A percentile compares a stretch with the other conserved stretches of the same genome.
Conservation (phyloP, 1,140 invertebrate species). For the Xylocopa sonorina region DNA sequence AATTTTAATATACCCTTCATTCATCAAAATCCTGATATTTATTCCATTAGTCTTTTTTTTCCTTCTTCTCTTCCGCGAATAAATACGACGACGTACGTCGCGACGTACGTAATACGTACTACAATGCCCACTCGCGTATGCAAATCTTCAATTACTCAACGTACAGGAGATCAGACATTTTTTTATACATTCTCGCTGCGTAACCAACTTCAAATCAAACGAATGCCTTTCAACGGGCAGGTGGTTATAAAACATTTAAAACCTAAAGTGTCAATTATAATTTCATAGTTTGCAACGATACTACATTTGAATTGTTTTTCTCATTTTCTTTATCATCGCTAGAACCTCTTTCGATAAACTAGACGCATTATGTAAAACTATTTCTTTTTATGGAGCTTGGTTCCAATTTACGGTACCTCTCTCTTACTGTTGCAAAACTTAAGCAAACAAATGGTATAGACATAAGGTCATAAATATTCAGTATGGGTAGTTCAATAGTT, state of each 20-base stretch:
- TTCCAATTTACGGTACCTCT: too few relatives aligned
- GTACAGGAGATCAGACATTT: background rate
- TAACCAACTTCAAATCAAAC: background rate
- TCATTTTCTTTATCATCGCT: too few relatives aligned
- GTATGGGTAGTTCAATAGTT: too few relatives aligned
- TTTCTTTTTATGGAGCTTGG: too few relatives aligned
- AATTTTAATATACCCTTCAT: slow-evolving; percentile 15
- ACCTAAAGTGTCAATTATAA: background rate
- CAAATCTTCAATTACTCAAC: slow-evolving; percentile 6
- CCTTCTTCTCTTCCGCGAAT: background rate
- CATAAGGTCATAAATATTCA: too few relatives aligned
- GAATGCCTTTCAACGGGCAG: background rate
- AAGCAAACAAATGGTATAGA: too few relatives aligned
- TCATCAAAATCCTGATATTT: slow-evolving; percentile 1
- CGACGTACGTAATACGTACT: background rate
- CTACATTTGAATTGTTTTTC: too few relatives aligned
- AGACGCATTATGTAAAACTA: too few relatives aligned
- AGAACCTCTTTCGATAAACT: too few relatives aligned
- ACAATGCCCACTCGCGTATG: background rate
- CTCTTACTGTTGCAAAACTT: too few relatives aligned
- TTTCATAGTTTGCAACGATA: background rate
- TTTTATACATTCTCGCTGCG: background rate
- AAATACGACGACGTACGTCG: background rate
- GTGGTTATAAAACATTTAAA: background rate
- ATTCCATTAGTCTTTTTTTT: slow-evolving; percentile 3